A percentile compares a stretch with the other conserved stretches of the same genome.
Conservation (phyloP, 2,113 vertebrate species). For the Sinocyclocheilus anshuiensis region DNA sequence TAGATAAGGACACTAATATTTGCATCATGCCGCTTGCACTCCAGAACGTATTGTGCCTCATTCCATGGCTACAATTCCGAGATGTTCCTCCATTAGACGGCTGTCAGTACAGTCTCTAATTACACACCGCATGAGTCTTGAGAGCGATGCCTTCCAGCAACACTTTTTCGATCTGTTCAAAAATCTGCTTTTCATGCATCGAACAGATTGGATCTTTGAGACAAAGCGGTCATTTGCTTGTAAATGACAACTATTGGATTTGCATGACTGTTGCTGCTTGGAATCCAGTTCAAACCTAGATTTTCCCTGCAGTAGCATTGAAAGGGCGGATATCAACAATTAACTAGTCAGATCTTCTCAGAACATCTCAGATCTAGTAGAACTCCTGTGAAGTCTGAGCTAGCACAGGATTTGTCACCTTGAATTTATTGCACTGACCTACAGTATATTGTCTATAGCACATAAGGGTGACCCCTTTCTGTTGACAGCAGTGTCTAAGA, state of each 20-base stretch:
- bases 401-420: neutral
- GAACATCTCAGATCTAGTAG: too few species aligned
- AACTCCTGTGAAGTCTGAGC: neutral
- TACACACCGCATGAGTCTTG: slow-evolving; percentile 23
- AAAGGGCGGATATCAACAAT: neutral
- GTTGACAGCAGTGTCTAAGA: neutral
- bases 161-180: slow-evolving; percentile 33
- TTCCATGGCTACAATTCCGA: neutral
- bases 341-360: neutral
- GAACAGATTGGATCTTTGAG: slow-evolving; percentile 25
- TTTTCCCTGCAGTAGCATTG: neutral
- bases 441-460: neutral
- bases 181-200: slow-evolving; percentile 30
- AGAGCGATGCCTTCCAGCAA: neutral
- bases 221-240: slow-evolving; percentile 18
- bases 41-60: neutral
- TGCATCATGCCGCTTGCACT: neutral
- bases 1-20: neutral
- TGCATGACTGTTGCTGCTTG: neutral
- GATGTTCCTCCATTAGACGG: slow-evolving; percentile 22
- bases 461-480: neutral
- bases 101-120: slow-evolving; percentile 24
- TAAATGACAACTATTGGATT: slow-evolving; percentile 17
- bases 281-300: neutral
- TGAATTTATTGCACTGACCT: neutral